A percentile compares a stretch with the other conserved stretches of the same genome.
Conservation (phyloP, 1,140 invertebrate genomes). For the Anastatus disparis region DNA sequence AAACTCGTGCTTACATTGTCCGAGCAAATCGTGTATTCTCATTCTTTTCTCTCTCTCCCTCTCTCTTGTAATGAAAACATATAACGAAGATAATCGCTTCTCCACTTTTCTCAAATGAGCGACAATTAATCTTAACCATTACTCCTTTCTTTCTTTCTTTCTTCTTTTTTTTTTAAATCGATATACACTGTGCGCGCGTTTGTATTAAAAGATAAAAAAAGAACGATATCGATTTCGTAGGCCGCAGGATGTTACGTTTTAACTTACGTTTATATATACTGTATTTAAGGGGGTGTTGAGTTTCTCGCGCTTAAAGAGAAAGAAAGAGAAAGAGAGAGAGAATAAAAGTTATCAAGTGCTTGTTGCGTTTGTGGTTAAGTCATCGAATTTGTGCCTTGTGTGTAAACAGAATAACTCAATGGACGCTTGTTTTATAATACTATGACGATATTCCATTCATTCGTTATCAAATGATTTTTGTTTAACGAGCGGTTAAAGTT, state of each 20-base stretch:
- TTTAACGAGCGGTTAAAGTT: too few species aligned
- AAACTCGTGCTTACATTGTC: neutral
- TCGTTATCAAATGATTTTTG: too few species aligned
- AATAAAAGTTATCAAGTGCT: too few species aligned
- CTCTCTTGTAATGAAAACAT: slow-evolving; percentile 23
- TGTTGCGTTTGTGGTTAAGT: too few species aligned
- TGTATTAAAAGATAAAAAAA: slow-evolving; percentile 11
- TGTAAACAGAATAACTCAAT: too few species aligned
- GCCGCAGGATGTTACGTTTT: slow-evolving; percentile 19
- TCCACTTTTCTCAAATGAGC: slow-evolving; percentile 23
- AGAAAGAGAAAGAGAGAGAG: neutral
- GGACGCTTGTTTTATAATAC: too few species aligned
- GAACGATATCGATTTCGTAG: slow-evolving; percentile 10
- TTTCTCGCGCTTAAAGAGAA: neutral
- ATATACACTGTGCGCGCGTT: neutral
- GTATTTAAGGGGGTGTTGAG: slow-evolving; percentile 1
- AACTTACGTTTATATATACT: neutral
- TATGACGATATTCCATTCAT: too few species aligned
- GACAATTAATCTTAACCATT: slow-evolving; percentile 27
- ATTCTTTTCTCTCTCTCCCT: too few species aligned
- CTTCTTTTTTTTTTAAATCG: too few species aligned
- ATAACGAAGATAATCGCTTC: slow-evolving; percentile 26
- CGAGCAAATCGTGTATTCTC: slow-evolving; percentile 11
- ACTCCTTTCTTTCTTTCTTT: too few species aligned
- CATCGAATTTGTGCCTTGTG: too few species aligned